Evolutionary conservation across 2,113 vertebrate species (phyloP).

Genomic region (Abramis brama): DNA sequence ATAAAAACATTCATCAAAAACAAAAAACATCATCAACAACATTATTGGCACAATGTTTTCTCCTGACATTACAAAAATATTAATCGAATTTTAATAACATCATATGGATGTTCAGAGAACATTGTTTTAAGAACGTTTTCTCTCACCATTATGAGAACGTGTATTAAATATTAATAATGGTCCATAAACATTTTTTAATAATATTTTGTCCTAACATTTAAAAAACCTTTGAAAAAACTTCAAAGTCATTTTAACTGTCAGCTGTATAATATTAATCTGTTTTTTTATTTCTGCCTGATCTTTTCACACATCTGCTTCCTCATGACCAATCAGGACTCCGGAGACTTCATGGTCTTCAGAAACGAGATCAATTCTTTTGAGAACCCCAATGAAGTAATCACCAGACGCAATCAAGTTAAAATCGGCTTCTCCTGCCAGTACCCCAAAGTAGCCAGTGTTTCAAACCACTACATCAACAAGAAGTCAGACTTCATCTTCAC

Average conservation of each 20-base stretch:
- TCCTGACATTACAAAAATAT: no score
- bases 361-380: slow-evolving; percentile 71
- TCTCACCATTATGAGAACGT: no score
- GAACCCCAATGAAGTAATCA: slow-evolving; percentile 58
- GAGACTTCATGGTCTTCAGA: slow-evolving; percentile 69
- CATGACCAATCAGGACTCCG: slow-evolving; percentile 66
- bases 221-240: no score
- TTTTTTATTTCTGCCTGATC: not conserved
- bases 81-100: no score
- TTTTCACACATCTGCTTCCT: not conserved
- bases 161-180: no score
- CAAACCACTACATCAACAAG: slow-evolving; percentile 63
- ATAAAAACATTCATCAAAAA: no score
- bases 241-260: not conserved
- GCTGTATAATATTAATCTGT: not conserved
- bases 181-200: no score
- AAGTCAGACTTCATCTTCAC: slow-evolving; percentile 73
- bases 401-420: slow-evolving; percentile 60
- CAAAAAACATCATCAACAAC: no score
- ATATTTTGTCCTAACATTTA: no score
- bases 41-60: no score
- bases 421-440: slow-evolving; percentile 74
- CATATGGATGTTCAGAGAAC: no score
- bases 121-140: no score
- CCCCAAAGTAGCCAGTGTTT: slow-evolving; percentile 68